phyloP scores from a whole-genome alignment of 2,888 invertebrate species.

The Leptopterna dolabrata region DNA sequence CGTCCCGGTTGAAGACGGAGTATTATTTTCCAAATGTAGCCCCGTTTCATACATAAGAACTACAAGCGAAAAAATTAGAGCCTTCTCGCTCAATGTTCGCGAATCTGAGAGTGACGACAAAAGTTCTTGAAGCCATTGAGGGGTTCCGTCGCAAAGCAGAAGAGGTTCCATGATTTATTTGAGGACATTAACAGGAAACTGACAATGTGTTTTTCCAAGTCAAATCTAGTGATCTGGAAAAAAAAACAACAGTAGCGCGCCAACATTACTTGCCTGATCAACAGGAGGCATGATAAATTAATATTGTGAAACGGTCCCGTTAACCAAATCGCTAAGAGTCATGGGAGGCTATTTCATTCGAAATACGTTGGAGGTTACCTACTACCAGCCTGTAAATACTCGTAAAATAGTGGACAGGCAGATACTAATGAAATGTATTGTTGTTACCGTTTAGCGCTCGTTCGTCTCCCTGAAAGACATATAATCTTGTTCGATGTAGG shows the following conservation, averaged over 20 bases:
- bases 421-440: neutral
- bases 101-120: neutral
- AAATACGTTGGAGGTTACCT: no score
- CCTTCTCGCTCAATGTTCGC: neutral
- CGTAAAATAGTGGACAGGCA: neutral
- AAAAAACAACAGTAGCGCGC: conserved; percentile 16
- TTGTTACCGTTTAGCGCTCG: conserved; percentile 70
- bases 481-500: conserved; percentile 76
- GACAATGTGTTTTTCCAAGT: neutral
- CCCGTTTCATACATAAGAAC: conserved; percentile 36
- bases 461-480: conserved; percentile 76
- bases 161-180: conserved; percentile 19
- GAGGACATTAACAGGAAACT: neutral
- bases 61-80: neutral
- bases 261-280: neutral
- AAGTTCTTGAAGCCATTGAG: conserved; percentile 29
- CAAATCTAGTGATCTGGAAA: conserved; percentile 21
- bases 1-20: neutral
- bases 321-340: no score
- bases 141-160: conserved; percentile 4
- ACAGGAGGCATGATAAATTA: neutral
- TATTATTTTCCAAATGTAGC: neutral
- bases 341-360: no score
- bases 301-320: neutral
- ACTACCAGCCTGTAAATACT: no score